Percentiles rank a stretch among this genome's conserved stretches.
Evolutionary conservation across 2,797 vertebrate species (phyloP).

Genomic region (Notamacropus eugenii): DNA sequence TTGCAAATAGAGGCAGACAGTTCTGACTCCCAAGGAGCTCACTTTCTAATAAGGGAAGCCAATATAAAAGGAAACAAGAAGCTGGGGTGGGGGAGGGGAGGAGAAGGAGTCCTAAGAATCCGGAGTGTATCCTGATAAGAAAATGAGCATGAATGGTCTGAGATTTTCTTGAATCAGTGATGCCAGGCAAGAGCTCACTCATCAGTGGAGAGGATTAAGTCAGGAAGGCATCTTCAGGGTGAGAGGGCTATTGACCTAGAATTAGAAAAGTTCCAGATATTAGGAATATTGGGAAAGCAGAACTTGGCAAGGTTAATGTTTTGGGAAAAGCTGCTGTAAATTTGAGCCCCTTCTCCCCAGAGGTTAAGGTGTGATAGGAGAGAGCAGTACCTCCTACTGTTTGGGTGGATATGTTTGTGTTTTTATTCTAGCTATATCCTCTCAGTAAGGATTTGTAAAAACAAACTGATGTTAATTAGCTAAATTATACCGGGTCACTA

Average conservation of each 20-base stretch:
- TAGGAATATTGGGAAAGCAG: neutral
- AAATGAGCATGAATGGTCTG: neutral
- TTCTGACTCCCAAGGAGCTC: neutral
- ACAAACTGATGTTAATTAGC: neutral
- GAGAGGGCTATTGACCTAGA: neutral
- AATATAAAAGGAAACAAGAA: neutral
- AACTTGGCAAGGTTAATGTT: neutral
- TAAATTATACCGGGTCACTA: neutral
- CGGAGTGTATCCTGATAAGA: neutral
- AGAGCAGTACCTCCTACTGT: neutral
- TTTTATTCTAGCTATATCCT: neutral
- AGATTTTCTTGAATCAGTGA: neutral
- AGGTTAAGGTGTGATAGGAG: neutral
- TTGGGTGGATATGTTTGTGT: neutral
- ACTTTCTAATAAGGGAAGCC: neutral
- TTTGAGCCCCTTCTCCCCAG: neutral
- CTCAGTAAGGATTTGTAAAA: neutral
- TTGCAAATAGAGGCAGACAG: neutral
- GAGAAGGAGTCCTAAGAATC: neutral
- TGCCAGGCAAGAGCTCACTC: neutral
- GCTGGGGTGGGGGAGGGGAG: too few relatives aligned
- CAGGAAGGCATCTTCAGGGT: too few relatives aligned
- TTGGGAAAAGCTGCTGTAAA: neutral
- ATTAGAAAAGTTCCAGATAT: neutral
- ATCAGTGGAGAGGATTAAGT: neutral